Conservation (phyloP, 1,140 invertebrate genomes). For the Chlorops oryzae region DNA sequence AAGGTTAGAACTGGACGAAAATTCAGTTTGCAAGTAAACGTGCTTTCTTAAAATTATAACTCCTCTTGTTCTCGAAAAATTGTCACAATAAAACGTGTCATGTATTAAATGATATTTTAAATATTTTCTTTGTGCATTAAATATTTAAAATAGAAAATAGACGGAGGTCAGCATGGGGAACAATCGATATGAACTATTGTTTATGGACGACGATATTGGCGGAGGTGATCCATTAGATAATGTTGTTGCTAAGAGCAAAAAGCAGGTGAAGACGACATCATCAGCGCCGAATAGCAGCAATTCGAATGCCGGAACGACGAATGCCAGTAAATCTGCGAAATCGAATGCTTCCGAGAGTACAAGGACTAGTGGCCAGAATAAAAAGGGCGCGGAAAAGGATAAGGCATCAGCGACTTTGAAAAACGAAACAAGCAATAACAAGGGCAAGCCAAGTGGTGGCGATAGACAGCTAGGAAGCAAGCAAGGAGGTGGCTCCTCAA, state of each 20-base stretch:
- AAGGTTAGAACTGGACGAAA: no score
- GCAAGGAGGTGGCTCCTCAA: slow-evolving; percentile 33
- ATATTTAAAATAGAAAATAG: slow-evolving; percentile 9
- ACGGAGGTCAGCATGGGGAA: slow-evolving; percentile 89
- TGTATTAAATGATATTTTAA: no score
- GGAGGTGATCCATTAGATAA: slow-evolving; percentile 85
- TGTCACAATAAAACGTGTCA: no score
- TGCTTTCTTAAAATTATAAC: no score
- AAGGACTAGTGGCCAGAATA: slow-evolving; percentile 53
- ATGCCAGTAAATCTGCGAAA: slow-evolving; percentile 20
- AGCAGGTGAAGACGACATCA: slow-evolving; percentile 39
- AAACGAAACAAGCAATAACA: slow-evolving; percentile 30
- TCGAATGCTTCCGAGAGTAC: slow-evolving; percentile 5
- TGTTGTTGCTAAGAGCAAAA: slow-evolving; percentile 77
- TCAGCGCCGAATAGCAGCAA: slow-evolving; percentile 12
- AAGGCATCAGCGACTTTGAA: slow-evolving; percentile 55
- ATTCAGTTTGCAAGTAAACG: no score
- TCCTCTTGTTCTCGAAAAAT: no score
- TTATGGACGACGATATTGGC: slow-evolving; percentile 76
- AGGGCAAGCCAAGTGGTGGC: slow-evolving; percentile 16
- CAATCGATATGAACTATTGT: slow-evolving; percentile 88
- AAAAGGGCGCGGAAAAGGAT: slow-evolving; percentile 85
- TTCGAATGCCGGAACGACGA: slow-evolving; percentile 16
- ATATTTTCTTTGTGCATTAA: no score
- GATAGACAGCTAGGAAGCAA: slow-evolving; percentile 23